These are phyloP conservation scores for Coenonympha arcania DNA, from an alignment of 2,888 invertebrate genomes.

Conservation along the genomic window DNA sequence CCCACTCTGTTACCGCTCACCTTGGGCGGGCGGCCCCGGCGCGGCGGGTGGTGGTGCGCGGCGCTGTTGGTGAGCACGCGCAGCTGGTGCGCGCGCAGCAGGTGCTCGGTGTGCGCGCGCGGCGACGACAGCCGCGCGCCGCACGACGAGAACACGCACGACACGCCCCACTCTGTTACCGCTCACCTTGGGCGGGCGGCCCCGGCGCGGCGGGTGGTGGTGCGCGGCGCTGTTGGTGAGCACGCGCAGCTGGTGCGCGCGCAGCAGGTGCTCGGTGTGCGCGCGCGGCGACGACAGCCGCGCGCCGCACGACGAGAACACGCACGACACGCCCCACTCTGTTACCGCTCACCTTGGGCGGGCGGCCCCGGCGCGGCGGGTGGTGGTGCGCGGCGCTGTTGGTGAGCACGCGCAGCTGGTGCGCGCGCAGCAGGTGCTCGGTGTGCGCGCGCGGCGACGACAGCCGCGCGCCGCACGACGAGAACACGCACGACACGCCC, in stretches of 20 bases:
- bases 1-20: too few species aligned
- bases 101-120: too few species aligned
- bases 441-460: slow-evolving; percentile 58
- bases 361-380: slow-evolving; percentile 35
- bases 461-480: slow-evolving; percentile 54
- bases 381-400: slow-evolving; percentile 25
- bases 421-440: slow-evolving; percentile 63
- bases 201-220: background rate
- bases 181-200: too few species aligned
- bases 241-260: background rate
- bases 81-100: background rate
- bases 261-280: too few species aligned
- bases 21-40: too few species aligned
- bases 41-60: background rate
- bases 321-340: too few species aligned
- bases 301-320: too few species aligned
- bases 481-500: slow-evolving; percentile 58
- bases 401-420: slow-evolving; percentile 61
- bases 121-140: too few species aligned
- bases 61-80: background rate
- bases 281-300: too few species aligned
- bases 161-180: too few species aligned
- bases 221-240: background rate
- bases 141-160: too few species aligned
- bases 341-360: slow-evolving; percentile 37